Percentiles rank a stretch among this genome's conserved stretches.
Evolutionary conservation across 92 coral and sea anemone species (phyloP).

Genomic region (Chrysogorgia sp.): DNA sequence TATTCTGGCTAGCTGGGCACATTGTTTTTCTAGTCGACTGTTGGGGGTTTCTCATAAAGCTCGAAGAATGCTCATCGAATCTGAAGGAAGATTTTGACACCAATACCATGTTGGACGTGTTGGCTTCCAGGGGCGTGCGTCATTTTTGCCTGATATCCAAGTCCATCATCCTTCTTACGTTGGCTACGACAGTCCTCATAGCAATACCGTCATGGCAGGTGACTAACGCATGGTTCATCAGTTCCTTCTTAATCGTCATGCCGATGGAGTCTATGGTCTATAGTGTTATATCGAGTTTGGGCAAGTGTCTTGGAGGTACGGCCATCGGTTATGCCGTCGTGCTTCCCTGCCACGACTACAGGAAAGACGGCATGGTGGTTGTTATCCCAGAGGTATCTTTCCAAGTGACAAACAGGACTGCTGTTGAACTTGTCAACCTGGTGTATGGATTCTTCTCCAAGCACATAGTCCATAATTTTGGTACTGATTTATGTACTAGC

Average conservation of each 20-base stretch:
- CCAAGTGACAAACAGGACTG: slow-evolving; percentile 76
- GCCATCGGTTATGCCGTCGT: slow-evolving; percentile 98
- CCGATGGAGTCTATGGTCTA: slow-evolving; percentile 87
- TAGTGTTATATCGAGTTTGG: slow-evolving; percentile 85
- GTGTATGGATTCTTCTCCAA: slow-evolving; percentile 85
- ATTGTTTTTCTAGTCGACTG: slow-evolving; percentile 82
- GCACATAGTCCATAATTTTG: slow-evolving; percentile 93
- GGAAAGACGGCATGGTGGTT: slow-evolving; percentile 71
- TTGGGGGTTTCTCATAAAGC: slow-evolving; percentile 92
- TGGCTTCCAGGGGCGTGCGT: slow-evolving; percentile 92
- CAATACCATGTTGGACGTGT: slow-evolving; percentile 81
- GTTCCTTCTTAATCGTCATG: slow-evolving; percentile 75
- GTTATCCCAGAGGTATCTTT: slow-evolving; percentile 77
- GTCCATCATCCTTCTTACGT: slow-evolving; percentile 76
- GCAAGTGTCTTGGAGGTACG: slow-evolving; percentile 94
- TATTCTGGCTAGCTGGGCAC: slow-evolving; percentile 85
- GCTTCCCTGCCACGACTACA: slow-evolving; percentile 82
- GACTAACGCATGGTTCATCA: slow-evolving; percentile 74
- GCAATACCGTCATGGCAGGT: slow-evolving; percentile 85
- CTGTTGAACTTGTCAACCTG: slow-evolving; percentile 76
- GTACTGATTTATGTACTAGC: slow-evolving; percentile 94
- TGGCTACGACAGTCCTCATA: slow-evolving; percentile 71
- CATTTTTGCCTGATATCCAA: slow-evolving; percentile 95
- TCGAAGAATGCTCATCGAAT: slow-evolving; percentile 84
- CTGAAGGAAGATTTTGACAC: slow-evolving; percentile 72